Evolutionary conservation across 2,113 vertebrate genomes (phyloP).

Genomic region (Dinomys branickii): DNA sequence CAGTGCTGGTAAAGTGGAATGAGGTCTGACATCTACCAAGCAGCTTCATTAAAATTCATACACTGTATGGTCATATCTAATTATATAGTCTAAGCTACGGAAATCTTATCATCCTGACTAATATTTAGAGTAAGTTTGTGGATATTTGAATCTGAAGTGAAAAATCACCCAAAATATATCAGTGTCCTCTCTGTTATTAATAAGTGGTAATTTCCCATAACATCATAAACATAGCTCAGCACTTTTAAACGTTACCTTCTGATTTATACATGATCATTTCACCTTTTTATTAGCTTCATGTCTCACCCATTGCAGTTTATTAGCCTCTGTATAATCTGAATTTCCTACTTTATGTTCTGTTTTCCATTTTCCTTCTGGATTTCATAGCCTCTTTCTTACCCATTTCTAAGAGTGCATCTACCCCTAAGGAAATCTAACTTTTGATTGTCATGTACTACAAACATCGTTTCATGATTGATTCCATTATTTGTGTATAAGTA

Average conservation of each 20-base stretch:
- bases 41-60: neutral
- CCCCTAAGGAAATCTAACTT: neutral
- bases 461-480: neutral
- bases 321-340: neutral
- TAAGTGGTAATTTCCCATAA: neutral
- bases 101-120: neutral
- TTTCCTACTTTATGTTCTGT: neutral
- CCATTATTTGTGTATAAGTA: neutral
- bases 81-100: neutral
- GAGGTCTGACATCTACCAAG: neutral
- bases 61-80: neutral
- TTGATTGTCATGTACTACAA: neutral
- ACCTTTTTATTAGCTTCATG: neutral
- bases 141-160: neutral
- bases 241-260: slow-evolving; percentile 4
- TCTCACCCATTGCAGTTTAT: neutral
- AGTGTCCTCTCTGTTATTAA: neutral
- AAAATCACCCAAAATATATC: neutral
- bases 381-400: neutral
- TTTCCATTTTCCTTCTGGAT: neutral
- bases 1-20: neutral
- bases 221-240: neutral
- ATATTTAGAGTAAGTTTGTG: neutral
- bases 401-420: neutral
- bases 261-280: neutral